Evolutionary conservation across 1,140 invertebrate genomes (phyloP).

Genomic region (Maconellicoccus hirsutus): DNA sequence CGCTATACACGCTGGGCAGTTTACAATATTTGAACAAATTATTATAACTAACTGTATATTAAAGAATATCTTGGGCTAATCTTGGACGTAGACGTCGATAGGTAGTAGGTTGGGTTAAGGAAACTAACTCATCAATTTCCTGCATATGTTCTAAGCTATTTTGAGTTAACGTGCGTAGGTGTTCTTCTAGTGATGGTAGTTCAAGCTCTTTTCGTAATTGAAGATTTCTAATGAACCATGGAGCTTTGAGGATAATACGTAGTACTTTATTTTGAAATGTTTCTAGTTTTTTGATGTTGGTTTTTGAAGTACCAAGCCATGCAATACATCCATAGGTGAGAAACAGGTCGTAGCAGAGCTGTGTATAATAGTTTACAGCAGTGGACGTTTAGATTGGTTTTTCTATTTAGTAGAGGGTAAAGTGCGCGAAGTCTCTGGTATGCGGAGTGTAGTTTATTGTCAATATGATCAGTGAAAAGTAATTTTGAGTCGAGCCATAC

Average conservation of each 20-base stretch:
- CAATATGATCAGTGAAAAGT: conserved; percentile 7
- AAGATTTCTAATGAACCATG: conserved; percentile 13
- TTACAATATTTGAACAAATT: too few species aligned
- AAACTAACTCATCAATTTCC: not conserved
- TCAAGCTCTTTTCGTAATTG: conserved; percentile 16
- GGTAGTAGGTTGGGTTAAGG: not conserved
- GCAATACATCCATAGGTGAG: conserved; percentile 33
- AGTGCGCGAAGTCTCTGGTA: conserved; percentile 12
- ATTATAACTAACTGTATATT: too few species aligned
- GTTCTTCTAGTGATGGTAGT: conserved; percentile 17
- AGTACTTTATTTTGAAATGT: conserved; percentile 24
- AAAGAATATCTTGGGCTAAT: not conserved
- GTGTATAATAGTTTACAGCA: conserved; percentile 33
- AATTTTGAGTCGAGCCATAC: conserved; percentile 13
- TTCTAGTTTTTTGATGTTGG: conserved; percentile 30
- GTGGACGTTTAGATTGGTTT: conserved; percentile 28
- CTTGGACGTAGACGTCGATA: not conserved
- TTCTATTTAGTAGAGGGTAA: conserved; percentile 29
- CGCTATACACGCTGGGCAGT: too few species aligned
- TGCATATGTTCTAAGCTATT: not conserved
- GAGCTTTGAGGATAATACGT: conserved; percentile 8
- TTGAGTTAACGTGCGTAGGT: not conserved
- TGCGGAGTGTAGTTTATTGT: not conserved
- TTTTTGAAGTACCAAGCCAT: conserved; percentile 31
- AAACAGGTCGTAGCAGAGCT: conserved; percentile 32